Base-by-base conservation (phyloP, 2,113 vertebrate genomes). In the Pterocles gutturalis region DNA sequence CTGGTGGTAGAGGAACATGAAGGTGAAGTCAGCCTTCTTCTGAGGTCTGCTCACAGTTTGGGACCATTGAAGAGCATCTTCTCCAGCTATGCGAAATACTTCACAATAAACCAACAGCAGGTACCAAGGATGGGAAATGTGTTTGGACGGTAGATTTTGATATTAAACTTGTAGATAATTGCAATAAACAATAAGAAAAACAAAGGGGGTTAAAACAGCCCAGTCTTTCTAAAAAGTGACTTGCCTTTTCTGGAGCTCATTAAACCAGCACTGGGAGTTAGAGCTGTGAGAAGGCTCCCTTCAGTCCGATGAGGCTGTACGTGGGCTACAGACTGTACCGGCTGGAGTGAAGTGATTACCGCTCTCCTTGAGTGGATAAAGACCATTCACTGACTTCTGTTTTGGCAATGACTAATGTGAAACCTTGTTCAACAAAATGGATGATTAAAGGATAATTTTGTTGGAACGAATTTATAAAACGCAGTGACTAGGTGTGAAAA, bases 401-500 rank as follows among this genome's bases (percentile, higher is more conserved):
- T 97, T 87, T 77, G 31, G 62, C 77, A 66, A 82, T 92, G 94
- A 85, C 77, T 92, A 91, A 95, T 89, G 70, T 49, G 95, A 84
- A 82, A 41, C 83, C 72, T 21, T 51, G 8, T 41, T 92, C 73
- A 61, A 65, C 83, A 36, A 69, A 69, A 92, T 0, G 36, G 57
- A 69, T 76, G 91, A 94, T 92, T 88, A 95, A 57, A 87, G 92
- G 91, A 84, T 91, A 89, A 95, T 96, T 97, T 94, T 91, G 91
- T 95, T 91, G 81, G 89, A 96, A 79, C 70, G 88, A 54, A 53
- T 96, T 71, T 86, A 8, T 83, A 79, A 65, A 5, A 73, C 38
- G 3, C 85, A 48, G 86, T 77, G 92, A 82, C 49, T 45, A 64
- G 83, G 83, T 96, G 96, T 92, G 93, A 97, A 94, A 92, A 93